Conservation (phyloP, 2,888 invertebrate species). For the Mythimna pallens region DNA sequence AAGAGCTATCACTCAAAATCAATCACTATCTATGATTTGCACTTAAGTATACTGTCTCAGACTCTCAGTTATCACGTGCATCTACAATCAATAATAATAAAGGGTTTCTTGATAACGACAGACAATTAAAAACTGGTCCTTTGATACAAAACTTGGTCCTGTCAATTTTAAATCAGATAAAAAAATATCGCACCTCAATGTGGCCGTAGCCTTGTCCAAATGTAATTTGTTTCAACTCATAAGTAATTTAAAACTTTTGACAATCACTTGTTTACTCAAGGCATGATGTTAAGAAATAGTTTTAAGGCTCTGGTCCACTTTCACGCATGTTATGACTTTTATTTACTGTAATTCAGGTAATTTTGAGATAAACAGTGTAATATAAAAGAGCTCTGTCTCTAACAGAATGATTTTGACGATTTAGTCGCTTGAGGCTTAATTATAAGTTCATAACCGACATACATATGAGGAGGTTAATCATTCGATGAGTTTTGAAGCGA, state of each 20-base stretch:
- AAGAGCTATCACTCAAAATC: slow-evolving; percentile 13
- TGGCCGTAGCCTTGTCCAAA: slow-evolving; percentile 48
- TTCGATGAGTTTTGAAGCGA: not conserved
- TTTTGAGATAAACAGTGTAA: slow-evolving; percentile 10
- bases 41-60: slow-evolving; percentile 18
- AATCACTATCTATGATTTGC: slow-evolving; percentile 29
- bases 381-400: not conserved
- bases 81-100: slow-evolving; percentile 19
- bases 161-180: slow-evolving; percentile 22
- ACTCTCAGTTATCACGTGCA: slow-evolving; percentile 13
- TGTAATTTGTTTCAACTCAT: slow-evolving; percentile 62
- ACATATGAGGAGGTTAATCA: no score
- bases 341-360: not conserved
- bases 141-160: slow-evolving; percentile 21
- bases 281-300: slow-evolving; percentile 69
- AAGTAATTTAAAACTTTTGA: slow-evolving; percentile 55
- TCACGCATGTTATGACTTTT: slow-evolving; percentile 53
- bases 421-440: not conserved
- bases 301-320: slow-evolving; percentile 72
- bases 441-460: not conserved
- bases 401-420: no score
- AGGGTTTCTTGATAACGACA: slow-evolving; percentile 17
- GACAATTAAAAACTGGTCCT: slow-evolving; percentile 12
- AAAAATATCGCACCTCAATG: slow-evolving; percentile 15
- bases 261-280: slow-evolving; percentile 58